Evolutionary conservation across 2,888 invertebrate species (phyloP), one percentile per base, ranked within the genome.

Genomic region (Osmoderma eremita): DNA sequence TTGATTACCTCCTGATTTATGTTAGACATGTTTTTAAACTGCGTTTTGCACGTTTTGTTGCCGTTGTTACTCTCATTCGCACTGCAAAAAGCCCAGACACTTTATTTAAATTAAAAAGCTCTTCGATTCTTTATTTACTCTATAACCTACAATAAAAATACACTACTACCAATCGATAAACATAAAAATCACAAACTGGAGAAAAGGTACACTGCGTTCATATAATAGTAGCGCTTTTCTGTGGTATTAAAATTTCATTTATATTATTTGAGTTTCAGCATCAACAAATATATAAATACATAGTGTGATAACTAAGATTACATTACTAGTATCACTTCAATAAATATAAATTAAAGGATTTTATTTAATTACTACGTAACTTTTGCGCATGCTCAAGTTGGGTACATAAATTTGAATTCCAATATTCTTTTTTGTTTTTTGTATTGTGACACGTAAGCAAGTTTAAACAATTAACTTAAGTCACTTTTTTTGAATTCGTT

Each of bases 1-100:
- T 84, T 80, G 69, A 79, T 72, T 65, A 80, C 79, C 77, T 81
- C 80, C 72, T 78, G 76, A 69, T 80, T 66, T 49, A 61, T 42
- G 42, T 66, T 62, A 63, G 67, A 69, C 73, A 73, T 69, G 13
- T 20, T 68, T 65, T 13, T 45, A 39, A 17, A 39, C 38, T 2
- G 8, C 12, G 17, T 24, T 30, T n/a, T 24, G 24, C 15, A 24
- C 12, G 20, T 18, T 45, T 30, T 22, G 1, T 20, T 24, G 36
- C 1, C 12, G n/a, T 2, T 30, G 6, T 5, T 12, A 30, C 12
- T 18, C 8, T 61, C 45, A 53, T 17, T 36, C 38, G 53, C 38
- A 30, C 13, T 12, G 15, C n/a, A 13, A 15, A 12, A 24, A 61
- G 17, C 45, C 4, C 45, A 48, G 30, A 15, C n/a, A 61, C 45